Evolutionary conservation across 2,888 invertebrate genomes (phyloP).

Genomic region (Hirtodrosophila trivittata): DNA sequence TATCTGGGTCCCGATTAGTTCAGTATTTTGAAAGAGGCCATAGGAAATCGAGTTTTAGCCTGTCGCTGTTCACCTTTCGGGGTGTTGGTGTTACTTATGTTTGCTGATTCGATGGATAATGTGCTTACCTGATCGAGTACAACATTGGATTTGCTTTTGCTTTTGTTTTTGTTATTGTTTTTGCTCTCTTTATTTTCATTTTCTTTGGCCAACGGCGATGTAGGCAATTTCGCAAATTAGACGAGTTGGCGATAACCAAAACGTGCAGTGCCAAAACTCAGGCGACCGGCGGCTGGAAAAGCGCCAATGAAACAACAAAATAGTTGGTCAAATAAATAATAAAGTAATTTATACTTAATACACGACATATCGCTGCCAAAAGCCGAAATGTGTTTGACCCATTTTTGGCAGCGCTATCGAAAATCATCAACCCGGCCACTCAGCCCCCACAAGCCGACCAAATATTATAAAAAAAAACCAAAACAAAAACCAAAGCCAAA

Average conservation of each 20-base stretch:
- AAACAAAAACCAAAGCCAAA: constrained; percentile 2
- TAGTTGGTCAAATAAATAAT: constrained; percentile 61
- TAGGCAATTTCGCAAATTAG: constrained; percentile 59
- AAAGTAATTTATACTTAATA: constrained; percentile 65
- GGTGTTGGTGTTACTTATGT: constrained; percentile 23
- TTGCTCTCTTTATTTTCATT: neutral
- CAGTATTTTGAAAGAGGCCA: neutral
- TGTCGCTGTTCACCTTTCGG: neutral
- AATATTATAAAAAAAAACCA: neutral
- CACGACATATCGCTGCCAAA: constrained; percentile 60
- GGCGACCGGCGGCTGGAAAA: constrained; percentile 11
- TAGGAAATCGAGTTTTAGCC: neutral
- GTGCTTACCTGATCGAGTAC: constrained; percentile 3
- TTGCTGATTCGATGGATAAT: constrained; percentile 34
- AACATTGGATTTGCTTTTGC: neutral
- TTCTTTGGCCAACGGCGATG: constrained; percentile 12
- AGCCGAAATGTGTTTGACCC: constrained; percentile 58
- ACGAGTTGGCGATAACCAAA: constrained; percentile 25
- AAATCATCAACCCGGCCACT: constrained; percentile 39
- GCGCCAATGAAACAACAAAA: constrained; percentile 9
- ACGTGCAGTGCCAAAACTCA: constrained; percentile 22
- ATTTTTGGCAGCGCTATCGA: constrained; percentile 52
- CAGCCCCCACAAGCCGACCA: constrained; percentile 27
- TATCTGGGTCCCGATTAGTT: neutral
- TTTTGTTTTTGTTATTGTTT: constrained; percentile 1